Evolutionary conservation across 2,888 invertebrate species (phyloP), one percentile per base, ranked within the genome.

Genomic region (Drosophila mayaguana): DNA sequence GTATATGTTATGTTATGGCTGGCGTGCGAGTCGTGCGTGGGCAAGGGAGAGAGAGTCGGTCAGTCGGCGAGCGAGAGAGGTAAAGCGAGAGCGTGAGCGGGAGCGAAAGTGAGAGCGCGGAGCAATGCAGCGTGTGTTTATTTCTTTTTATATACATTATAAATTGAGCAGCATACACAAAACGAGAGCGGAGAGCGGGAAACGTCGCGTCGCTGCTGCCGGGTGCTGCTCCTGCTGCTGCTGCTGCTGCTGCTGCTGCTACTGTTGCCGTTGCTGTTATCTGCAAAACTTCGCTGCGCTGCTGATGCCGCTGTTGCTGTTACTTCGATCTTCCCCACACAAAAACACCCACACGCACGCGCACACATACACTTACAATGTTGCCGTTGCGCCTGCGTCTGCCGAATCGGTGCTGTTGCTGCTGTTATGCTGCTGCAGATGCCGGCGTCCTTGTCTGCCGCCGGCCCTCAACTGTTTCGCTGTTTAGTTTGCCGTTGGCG

Each of bases 401-500:
- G 55, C 55, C 54, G 54, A 54, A 28, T 18, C 36, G 34, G 25
- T 50, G 63, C 51, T 56, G 64, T 48, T 71, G 43, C 64, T 57
- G 68, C 57, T 64, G 50, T 16, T 34, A 8, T 34, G 18, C 60
- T 57, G 69, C 61, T 59, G 71, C 61, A 54, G 70, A 67, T 64
- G 74, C 69, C 59, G 61, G 46, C 63, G 57, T 59, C 65, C 46
- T 54, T 40, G 36, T 38, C 36, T 38, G 36, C 36, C 36, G 59
- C 40, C 61, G 48, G 63, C 55, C 50, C 50, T 56, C 72, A 63
- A 68, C 70, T 65, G 28, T 69, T 64, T 65, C 43, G 77, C 67
- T 62, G 67, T 70, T 67, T 72, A 65, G 63, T 81, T 84, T 69
- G 64, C 87, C 32, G 87, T 83, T 82, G 78, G 59, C 72, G 81